Percentiles rank a stretch among this genome's conserved stretches.
Evolutionary conservation across 2,797 vertebrate species (phyloP).

Genomic region (Myotis findleyi): DNA sequence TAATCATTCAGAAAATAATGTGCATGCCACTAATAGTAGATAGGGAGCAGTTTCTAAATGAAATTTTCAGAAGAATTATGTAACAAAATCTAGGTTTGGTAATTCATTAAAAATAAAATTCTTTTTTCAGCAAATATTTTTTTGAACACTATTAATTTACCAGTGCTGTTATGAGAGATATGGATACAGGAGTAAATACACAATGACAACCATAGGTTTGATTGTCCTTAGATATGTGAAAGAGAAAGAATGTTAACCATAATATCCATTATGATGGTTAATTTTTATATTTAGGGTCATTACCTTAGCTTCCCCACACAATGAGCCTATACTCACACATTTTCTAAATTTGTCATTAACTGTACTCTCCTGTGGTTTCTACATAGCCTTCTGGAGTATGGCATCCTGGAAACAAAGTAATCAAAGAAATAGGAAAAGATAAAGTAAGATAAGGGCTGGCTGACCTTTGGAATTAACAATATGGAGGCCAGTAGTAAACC

Average conservation of each 20-base stretch:
- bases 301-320: neutral
- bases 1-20: constrained; percentile 29
- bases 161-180: neutral
- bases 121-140: constrained; percentile 16
- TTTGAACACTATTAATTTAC: neutral
- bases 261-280: neutral
- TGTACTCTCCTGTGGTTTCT: neutral
- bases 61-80: constrained; percentile 29
- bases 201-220: neutral
- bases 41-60: constrained; percentile 23
- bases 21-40: neutral
- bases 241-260: neutral
- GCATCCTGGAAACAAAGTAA: neutral
- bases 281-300: neutral
- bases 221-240: neutral
- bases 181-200: neutral
- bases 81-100: constrained; percentile 24
- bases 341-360: neutral
- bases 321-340: neutral
- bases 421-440: neutral
- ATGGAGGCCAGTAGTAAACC: neutral
- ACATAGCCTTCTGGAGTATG: neutral
- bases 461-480: neutral
- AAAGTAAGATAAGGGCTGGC: neutral
- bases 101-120: constrained; percentile 27